phyloP scores from a whole-genome alignment of 2,888 invertebrate species.

The Exocentrus adspersus region DNA sequence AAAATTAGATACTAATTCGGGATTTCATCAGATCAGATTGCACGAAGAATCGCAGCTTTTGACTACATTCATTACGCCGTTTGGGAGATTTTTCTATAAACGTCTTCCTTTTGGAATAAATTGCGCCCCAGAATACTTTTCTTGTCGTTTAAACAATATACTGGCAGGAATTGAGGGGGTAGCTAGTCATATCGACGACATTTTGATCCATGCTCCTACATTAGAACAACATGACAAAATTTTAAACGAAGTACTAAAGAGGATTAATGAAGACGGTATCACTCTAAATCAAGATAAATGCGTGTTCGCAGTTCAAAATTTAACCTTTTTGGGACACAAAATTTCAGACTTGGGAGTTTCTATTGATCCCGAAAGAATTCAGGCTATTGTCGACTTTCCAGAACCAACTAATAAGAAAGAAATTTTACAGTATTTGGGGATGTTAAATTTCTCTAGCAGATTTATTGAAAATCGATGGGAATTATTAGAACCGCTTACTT shows the following conservation, averaged over 20 bases:
- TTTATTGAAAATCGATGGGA: slow-evolving; percentile 18
- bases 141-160: slow-evolving; percentile 25
- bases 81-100: slow-evolving; percentile 34
- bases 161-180: slow-evolving; percentile 26
- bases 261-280: background rate
- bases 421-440: slow-evolving; percentile 7
- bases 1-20: slow-evolving; percentile 26
- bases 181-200: background rate
- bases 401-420: background rate
- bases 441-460: slow-evolving; percentile 28
- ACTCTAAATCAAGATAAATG: background rate
- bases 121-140: slow-evolving; percentile 37
- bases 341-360: background rate
- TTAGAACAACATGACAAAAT: background rate
- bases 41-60: slow-evolving; percentile 24
- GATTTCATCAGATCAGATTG: slow-evolving; percentile 28
- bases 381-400: background rate
- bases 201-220: background rate
- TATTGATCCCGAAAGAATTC: background rate
- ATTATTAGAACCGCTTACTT: slow-evolving; percentile 12
- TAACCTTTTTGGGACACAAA: background rate
- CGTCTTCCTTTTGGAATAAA: slow-evolving; percentile 34
- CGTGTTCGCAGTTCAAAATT: background rate
- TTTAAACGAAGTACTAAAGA: background rate
- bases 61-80: slow-evolving; percentile 39